Conservation (phyloP, 2,113 vertebrate genomes). For the Eurystomus gularis region DNA sequence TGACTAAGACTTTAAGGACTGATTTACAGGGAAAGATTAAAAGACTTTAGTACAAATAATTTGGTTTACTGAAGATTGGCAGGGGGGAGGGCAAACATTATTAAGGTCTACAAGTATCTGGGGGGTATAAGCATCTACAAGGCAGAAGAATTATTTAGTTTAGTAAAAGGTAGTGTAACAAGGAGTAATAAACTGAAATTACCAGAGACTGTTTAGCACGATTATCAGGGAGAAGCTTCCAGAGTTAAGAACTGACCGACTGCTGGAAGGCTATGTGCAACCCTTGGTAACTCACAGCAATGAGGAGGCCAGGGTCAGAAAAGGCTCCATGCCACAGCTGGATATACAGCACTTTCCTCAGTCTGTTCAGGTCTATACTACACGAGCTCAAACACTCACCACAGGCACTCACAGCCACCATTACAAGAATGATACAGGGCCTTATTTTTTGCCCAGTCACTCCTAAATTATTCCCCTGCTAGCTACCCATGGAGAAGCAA, state of each 20-base stretch:
- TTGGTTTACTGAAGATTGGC: neutral
- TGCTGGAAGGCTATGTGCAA: neutral
- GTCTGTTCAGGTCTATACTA: neutral
- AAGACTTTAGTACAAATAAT: neutral
- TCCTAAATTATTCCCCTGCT: neutral
- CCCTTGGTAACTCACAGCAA: neutral
- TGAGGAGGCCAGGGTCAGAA: neutral
- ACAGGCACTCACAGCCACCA: accelerated
- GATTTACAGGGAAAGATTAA: neutral
- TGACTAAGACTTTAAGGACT: neutral
- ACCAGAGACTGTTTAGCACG: neutral
- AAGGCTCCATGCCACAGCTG: neutral
- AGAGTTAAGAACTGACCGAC: neutral
- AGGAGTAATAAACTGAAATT: neutral
- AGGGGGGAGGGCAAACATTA: neutral
- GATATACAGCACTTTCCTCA: neutral
- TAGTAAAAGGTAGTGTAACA: neutral
- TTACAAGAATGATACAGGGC: neutral
- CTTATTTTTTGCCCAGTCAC: neutral
- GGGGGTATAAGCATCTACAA: neutral
- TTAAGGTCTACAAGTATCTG: neutral
- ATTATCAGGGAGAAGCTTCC: neutral
- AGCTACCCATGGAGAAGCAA: neutral
- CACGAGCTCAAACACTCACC: neutral
- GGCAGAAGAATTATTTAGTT: neutral